phyloP scores from a whole-genome alignment of 2,113 vertebrate genomes.

The Nerophis ophidion region DNA sequence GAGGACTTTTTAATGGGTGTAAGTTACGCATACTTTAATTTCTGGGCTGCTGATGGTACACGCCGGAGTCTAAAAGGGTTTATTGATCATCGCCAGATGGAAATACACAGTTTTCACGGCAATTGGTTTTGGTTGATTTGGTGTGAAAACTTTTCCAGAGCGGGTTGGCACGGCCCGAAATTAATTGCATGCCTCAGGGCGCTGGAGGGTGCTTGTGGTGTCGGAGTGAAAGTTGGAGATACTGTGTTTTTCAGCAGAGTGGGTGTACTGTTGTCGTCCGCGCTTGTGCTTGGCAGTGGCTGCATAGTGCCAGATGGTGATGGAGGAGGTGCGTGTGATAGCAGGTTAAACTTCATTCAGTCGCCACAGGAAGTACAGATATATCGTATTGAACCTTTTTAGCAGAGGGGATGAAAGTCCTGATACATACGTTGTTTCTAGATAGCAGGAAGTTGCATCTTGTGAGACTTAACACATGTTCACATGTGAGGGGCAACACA shows the following conservation, averaged over 20 bases:
- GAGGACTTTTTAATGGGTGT: too few relatives aligned
- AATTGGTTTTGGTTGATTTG: too few relatives aligned
- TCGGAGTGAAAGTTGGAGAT: background rate
- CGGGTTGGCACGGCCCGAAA: background rate
- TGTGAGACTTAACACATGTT: too few relatives aligned
- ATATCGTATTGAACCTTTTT: background rate
- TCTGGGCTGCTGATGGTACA: too few relatives aligned
- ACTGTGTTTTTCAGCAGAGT: conserved; percentile 2
- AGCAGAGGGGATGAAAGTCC: background rate
- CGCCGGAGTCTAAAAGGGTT: too few relatives aligned
- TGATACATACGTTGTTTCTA: background rate
- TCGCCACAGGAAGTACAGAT: background rate
- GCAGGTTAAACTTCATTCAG: background rate
- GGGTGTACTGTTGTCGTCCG: background rate
- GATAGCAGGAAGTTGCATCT: background rate
- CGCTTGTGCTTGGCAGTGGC: conserved; percentile 1
- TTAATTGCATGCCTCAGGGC: background rate
- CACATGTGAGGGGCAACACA: too few relatives aligned
- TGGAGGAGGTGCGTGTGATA: conserved; percentile 1
- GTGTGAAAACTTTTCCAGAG: too few relatives aligned
- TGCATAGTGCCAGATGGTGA: conserved; percentile 4
- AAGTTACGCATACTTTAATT: too few relatives aligned
- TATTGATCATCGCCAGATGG: too few relatives aligned
- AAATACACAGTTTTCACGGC: too few relatives aligned
- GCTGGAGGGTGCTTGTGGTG: background rate